Conservation (phyloP, 2,797 vertebrate species). For the Hippocampus kuda region DNA sequence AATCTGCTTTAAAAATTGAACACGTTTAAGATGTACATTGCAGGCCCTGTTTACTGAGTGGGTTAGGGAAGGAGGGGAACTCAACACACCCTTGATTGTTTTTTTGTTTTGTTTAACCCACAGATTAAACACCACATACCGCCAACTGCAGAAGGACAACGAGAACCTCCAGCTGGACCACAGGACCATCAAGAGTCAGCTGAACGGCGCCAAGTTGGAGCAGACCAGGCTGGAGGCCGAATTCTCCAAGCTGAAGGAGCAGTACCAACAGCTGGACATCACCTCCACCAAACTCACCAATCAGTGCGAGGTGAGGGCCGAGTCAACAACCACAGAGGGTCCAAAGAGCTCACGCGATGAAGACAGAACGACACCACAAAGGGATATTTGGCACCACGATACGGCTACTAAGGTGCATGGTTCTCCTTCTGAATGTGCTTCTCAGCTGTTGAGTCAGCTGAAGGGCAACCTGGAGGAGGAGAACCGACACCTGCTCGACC, state of each 20-base stretch:
- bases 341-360: neutral
- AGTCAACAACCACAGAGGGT: neutral
- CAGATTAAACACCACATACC: constrained; percentile 78
- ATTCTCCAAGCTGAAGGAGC: constrained; percentile 90
- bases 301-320: constrained; percentile 81
- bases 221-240: constrained; percentile 94
- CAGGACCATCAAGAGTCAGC: constrained; percentile 82
- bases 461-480: constrained; percentile 98
- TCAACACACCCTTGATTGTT: too few species aligned
- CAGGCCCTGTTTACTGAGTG: too few species aligned
- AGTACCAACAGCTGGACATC: constrained; percentile 94
- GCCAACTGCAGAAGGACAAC: constrained; percentile 83
- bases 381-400: too few species aligned
- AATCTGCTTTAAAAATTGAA: too few species aligned
- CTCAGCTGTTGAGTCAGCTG: constrained; percentile 89
- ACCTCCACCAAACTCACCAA: constrained; percentile 93
- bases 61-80: too few species aligned
- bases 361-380: neutral
- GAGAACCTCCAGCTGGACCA: constrained; percentile 89
- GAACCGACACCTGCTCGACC: constrained; percentile 93
- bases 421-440: neutral
- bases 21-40: neutral
- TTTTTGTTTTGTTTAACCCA: neutral
- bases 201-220: constrained; percentile 86
- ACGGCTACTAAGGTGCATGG: too few species aligned